Conservation (phyloP, 2,888 invertebrate genomes). For the Eueremaeus valkanovi region DNA sequence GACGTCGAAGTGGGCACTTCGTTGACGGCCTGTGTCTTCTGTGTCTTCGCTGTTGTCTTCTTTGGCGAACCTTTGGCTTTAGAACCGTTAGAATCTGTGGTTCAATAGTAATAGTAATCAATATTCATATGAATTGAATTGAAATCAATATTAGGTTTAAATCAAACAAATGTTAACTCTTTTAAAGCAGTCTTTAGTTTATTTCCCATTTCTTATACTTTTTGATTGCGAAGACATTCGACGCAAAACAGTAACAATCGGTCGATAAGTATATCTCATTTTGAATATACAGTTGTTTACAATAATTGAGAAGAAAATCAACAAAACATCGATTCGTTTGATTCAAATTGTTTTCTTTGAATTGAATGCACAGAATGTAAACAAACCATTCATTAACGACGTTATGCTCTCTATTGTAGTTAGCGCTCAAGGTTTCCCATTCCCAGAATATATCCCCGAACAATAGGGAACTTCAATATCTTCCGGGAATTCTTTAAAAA, state of each 20-base stretch:
- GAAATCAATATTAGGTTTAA: background rate
- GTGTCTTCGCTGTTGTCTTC: background rate
- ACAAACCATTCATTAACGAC: too few relatives aligned
- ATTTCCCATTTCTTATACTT: background rate
- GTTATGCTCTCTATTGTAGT: too few relatives aligned
- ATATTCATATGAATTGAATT: background rate
- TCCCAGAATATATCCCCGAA: too few relatives aligned
- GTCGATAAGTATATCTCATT: slow-evolving; percentile 22
- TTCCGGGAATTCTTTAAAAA: too few relatives aligned
- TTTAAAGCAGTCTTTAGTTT: too few relatives aligned
- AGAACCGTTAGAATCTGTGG: background rate
- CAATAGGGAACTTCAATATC: too few relatives aligned
- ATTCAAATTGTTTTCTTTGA: too few relatives aligned
- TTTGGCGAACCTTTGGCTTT: background rate
- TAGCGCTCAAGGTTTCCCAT: too few relatives aligned
- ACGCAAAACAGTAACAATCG: background rate
- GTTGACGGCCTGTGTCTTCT: background rate
- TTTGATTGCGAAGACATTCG: slow-evolving; percentile 24
- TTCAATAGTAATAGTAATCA: background rate
- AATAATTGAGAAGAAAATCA: too few relatives aligned
- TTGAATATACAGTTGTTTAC: background rate
- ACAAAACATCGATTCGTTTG: too few relatives aligned
- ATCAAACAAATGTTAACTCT: too few relatives aligned
- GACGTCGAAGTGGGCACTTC: background rate
- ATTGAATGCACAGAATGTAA: too few relatives aligned